Conservation (phyloP, 2,113 vertebrate species). For the Hoplias malabaricus region DNA sequence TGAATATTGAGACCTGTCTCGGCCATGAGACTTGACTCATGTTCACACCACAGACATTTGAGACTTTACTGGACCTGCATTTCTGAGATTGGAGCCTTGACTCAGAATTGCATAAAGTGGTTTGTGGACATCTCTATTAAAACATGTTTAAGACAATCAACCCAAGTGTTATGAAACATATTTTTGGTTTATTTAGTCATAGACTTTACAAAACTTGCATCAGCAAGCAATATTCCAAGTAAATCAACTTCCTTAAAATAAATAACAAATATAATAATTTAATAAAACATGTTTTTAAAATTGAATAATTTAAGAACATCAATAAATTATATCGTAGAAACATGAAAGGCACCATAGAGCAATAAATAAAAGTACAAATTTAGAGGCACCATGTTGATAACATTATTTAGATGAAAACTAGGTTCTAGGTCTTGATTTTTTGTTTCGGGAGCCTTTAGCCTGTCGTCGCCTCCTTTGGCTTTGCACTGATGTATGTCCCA, state of each 20-base stretch:
- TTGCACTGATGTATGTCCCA: conserved; percentile 11
- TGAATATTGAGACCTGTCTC: no score
- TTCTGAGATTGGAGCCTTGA: neutral
- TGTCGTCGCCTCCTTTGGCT: conserved; percentile 36
- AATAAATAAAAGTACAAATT: conserved; percentile 21
- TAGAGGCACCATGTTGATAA: neutral
- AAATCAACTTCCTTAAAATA: conserved; percentile 13
- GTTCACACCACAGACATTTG: neutral
- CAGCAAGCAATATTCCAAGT: conserved; percentile 11
- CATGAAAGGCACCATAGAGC: neutral
- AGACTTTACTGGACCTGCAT: neutral
- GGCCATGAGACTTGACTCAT: neutral
- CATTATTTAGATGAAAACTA: neutral
- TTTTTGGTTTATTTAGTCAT: conserved; percentile 47
- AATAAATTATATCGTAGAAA: conserved; percentile 43
- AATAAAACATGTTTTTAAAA: conserved; percentile 2
- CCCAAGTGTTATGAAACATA: neutral
- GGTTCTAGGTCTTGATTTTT: neutral
- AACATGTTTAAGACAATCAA: neutral
- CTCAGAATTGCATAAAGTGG: neutral
- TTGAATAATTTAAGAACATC: conserved; percentile 20
- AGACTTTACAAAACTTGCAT: conserved; percentile 39
- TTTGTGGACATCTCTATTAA: neutral
- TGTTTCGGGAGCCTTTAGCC: conserved; percentile 15
- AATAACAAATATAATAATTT: conserved; percentile 34